These are phyloP conservation scores for Catharus fuscescens DNA, from an alignment of 2,113 vertebrate species.

Conservation along the genomic window DNA sequence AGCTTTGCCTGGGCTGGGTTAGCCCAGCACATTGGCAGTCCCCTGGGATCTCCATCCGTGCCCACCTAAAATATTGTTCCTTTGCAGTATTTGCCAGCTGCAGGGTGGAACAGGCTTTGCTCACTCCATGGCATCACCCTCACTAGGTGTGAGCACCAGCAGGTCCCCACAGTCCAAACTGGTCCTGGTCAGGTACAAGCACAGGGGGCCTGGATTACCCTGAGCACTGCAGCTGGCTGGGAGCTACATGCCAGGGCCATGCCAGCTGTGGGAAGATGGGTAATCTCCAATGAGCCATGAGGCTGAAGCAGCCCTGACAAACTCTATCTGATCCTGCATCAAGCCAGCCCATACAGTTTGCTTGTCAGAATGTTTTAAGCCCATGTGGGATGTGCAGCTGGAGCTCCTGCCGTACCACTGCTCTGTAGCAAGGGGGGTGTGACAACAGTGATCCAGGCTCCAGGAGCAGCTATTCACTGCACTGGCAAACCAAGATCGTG, in stretches of 20 bases:
- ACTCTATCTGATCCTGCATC: not conserved
- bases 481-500: not conserved
- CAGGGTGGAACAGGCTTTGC: not conserved
- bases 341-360: not conserved
- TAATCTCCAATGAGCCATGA: not conserved
- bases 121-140: not conserved
- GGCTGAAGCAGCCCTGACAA: constrained; percentile 20
- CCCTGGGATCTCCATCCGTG: not conserved
- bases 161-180: not conserved
- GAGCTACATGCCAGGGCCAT: fast-evolving
- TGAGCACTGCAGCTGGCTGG: not conserved
- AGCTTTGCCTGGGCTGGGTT: not conserved
- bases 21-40: fast-evolving
- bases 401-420: not conserved
- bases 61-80: not conserved
- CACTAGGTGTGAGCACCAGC: not conserved
- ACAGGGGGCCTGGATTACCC: not conserved
- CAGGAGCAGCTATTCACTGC: not conserved
- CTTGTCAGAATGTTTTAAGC: constrained; percentile 36
- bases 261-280: not conserved
- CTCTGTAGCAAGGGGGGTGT: not conserved
- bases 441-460: not conserved
- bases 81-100: not conserved
- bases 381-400: not conserved
- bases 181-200: not conserved